These are phyloP conservation scores for Peromyscus melanophrys DNA, from an alignment of 2,797 vertebrate species.

Conservation along the genomic window DNA sequence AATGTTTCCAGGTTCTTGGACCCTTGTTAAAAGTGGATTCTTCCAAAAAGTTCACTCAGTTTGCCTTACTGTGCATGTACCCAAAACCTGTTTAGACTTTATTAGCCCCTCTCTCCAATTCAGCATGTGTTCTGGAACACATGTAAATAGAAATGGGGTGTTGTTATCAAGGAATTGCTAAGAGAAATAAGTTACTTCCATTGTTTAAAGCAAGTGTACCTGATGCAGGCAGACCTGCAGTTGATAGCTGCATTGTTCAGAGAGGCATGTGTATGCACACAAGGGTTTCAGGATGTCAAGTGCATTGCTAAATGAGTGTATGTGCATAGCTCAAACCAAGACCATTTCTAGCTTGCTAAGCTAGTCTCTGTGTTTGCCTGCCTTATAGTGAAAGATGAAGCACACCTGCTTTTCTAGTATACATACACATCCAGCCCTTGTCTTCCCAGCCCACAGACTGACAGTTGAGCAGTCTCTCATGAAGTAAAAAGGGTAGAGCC, in stretches of 20 bases:
- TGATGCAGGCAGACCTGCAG: not conserved
- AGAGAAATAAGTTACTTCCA: not conserved
- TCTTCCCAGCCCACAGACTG: not conserved
- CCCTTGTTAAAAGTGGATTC: not conserved
- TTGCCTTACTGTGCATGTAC: not conserved
- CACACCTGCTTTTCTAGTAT: not conserved
- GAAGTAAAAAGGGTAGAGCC: not conserved
- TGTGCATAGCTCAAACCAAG: not conserved
- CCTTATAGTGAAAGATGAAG: not conserved
- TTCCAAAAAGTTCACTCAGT: not conserved
- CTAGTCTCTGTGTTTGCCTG: not conserved
- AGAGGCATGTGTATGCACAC: not conserved
- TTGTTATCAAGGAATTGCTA: not conserved
- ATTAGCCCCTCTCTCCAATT: not conserved
- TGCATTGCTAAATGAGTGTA: not conserved
- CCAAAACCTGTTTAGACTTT: not conserved
- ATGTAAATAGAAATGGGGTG: not conserved
- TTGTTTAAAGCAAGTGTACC: not conserved
- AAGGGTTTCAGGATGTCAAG: not conserved
- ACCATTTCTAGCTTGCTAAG: not conserved
- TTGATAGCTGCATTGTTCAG: not conserved
- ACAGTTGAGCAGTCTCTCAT: not conserved
- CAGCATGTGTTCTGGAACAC: not conserved
- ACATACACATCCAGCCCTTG: not conserved
- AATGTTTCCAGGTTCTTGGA: not conserved